A percentile compares a stretch with the other conserved stretches of the same genome.
These are phyloP conservation scores for Lycophotia porphyrea DNA, from an alignment of 2,888 invertebrate genomes.

Conservation along the genomic window DNA sequence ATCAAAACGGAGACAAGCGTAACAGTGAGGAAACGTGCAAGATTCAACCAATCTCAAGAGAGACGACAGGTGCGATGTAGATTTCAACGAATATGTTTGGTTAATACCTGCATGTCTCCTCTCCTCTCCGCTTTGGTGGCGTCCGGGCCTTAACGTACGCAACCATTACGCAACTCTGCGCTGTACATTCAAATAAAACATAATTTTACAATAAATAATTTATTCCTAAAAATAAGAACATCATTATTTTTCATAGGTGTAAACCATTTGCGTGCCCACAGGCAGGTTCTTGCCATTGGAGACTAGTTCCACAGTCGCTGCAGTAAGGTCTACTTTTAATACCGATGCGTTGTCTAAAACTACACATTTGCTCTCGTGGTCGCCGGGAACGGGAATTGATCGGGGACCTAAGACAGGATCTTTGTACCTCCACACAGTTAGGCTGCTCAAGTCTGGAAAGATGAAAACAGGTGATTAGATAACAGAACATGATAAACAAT, in stretches of 20 bases:
- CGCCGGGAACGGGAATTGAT: slow-evolving; percentile 92
- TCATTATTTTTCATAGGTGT: slow-evolving; percentile 85
- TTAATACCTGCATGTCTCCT: neutral
- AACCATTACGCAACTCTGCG: too few relatives aligned
- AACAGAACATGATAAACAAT: neutral
- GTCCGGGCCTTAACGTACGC: too few relatives aligned
- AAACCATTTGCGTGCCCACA: slow-evolving; percentile 89
- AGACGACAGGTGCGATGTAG: neutral
- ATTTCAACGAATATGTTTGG: neutral
- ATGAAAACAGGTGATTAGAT: slow-evolving; percentile 3
- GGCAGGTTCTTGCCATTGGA: slow-evolving; percentile 84
- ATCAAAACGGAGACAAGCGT: neutral
- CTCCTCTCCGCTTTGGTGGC: neutral
- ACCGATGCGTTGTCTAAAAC: slow-evolving; percentile 86
- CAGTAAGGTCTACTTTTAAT: slow-evolving; percentile 86
- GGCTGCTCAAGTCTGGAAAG: slow-evolving; percentile 89
- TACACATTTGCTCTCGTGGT: slow-evolving; percentile 91
- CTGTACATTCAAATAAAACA: slow-evolving; percentile 32
- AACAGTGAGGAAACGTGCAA: neutral
- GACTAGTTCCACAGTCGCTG: slow-evolving; percentile 84
- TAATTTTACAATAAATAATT: slow-evolving; percentile 61
- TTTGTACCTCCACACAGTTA: slow-evolving; percentile 94
- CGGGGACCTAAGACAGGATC: slow-evolving; percentile 94
- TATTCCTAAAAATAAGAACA: slow-evolving; percentile 62
- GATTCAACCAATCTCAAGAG: neutral